Conservation (phyloP, 2,113 vertebrate species). For the Notiomystis cincta region DNA sequence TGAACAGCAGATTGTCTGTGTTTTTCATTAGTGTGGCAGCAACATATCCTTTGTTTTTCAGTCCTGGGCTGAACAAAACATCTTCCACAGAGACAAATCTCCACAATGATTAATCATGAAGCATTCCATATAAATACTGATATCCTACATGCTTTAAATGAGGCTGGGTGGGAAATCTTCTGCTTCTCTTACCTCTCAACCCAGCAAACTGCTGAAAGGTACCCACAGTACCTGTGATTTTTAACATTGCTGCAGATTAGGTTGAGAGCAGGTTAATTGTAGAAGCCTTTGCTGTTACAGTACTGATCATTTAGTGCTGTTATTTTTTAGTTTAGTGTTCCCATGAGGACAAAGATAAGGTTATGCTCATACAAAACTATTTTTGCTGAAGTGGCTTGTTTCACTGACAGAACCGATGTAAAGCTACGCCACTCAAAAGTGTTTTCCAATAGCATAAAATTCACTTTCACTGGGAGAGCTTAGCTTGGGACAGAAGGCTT, state of each 20-base stretch:
- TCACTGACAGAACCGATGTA: neutral
- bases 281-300: neutral
- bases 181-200: neutral
- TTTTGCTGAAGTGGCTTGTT: neutral
- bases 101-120: constrained; percentile 31
- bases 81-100: constrained; percentile 52
- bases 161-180: constrained; percentile 37
- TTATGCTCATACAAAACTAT: neutral
- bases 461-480: neutral
- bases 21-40: constrained; percentile 63
- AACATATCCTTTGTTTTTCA: constrained; percentile 60
- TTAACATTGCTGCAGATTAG: neutral
- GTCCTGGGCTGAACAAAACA: constrained; percentile 20
- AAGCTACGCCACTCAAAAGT: neutral
- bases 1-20: constrained; percentile 65
- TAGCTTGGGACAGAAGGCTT: neutral
- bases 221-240: neutral
- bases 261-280: neutral
- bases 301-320: neutral
- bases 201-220: constrained; percentile 8
- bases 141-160: constrained; percentile 50
- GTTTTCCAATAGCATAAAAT: neutral
- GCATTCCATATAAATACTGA: constrained; percentile 53
- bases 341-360: neutral
- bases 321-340: neutral